Evolutionary conservation across 2,113 vertebrate genomes (phyloP).

Genomic region (Bagarius yarrelli): DNA sequence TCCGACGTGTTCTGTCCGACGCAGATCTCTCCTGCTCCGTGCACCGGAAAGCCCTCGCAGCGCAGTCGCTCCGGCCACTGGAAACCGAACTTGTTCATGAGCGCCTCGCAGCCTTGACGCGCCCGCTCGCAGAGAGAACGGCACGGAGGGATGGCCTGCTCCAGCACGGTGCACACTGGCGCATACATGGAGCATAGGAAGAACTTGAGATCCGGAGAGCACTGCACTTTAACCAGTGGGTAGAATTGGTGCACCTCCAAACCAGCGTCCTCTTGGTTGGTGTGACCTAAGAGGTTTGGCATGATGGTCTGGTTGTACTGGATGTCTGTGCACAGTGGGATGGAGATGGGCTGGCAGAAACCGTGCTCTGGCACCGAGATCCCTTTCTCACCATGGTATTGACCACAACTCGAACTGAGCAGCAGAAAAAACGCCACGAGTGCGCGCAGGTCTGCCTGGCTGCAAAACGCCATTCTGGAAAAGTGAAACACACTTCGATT

Average conservation of each 20-base stretch:
- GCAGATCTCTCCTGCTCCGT: slow-evolving; percentile 82
- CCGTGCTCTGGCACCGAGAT: slow-evolving; percentile 80
- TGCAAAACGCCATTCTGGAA: slow-evolving; percentile 51
- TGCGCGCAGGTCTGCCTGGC: slow-evolving; percentile 32
- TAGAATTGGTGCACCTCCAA: slow-evolving; percentile 88
- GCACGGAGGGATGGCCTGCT: slow-evolving; percentile 83
- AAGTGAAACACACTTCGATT: neutral
- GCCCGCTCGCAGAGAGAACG: slow-evolving; percentile 81
- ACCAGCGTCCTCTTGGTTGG: slow-evolving; percentile 83
- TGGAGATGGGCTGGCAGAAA: slow-evolving; percentile 81
- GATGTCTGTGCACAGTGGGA: slow-evolving; percentile 82
- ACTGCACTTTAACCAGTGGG: slow-evolving; percentile 81
- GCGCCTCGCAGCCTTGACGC: slow-evolving; percentile 80
- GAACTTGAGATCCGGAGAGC: slow-evolving; percentile 78
- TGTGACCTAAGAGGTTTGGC: slow-evolving; percentile 86
- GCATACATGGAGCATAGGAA: slow-evolving; percentile 86
- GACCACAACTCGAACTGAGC: slow-evolving; percentile 50
- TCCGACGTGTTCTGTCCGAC: slow-evolving; percentile 86
- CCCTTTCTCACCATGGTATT: slow-evolving; percentile 75
- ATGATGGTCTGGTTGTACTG: slow-evolving; percentile 88
- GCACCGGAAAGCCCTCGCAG: slow-evolving; percentile 82
- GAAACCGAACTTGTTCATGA: slow-evolving; percentile 88
- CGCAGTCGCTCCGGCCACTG: slow-evolving; percentile 82
- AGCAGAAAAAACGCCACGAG: slow-evolving; percentile 45
- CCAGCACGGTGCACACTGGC: slow-evolving; percentile 83